These are phyloP conservation scores for Sicus ferrugineus DNA, from an alignment of 2,888 invertebrate genomes.

Conservation along the genomic window DNA sequence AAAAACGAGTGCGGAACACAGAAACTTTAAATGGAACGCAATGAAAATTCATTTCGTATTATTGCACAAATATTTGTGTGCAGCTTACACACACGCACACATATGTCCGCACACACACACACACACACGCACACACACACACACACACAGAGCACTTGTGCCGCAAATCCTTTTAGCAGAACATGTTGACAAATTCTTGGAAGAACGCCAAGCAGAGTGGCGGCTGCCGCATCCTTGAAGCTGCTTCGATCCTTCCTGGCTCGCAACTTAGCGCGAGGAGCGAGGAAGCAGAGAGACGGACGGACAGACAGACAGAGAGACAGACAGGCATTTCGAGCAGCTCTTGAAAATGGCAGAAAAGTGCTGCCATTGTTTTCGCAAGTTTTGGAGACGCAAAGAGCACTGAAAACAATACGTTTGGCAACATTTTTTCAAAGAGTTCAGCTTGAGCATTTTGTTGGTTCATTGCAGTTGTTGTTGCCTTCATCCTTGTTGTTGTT, in stretches of 20 bases:
- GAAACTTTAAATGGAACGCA: slow-evolving; percentile 4
- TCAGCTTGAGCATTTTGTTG: not conserved
- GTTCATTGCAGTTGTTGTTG: not conserved
- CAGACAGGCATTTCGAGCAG: not conserved
- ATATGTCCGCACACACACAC: not conserved
- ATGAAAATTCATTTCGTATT: slow-evolving; percentile 12
- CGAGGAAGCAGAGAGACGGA: not conserved
- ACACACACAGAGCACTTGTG: not conserved
- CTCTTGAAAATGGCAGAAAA: not conserved
- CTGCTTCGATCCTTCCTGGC: not conserved
- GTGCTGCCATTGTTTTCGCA: not conserved
- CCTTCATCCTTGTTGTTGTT: not conserved
- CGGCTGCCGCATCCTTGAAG: slow-evolving; percentile 12
- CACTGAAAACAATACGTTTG: not conserved
- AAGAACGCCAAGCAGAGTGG: slow-evolving; percentile 1
- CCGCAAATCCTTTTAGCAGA: slow-evolving; percentile 22
- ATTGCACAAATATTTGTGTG: not conserved
- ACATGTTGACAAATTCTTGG: slow-evolving; percentile 18
- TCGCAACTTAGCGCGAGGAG: not conserved
- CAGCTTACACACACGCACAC: not conserved
- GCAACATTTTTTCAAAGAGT: not conserved
- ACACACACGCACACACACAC: not conserved
- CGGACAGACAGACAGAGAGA: not conserved
- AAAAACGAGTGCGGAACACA: not conserved
- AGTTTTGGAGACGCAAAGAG: not conserved